Evolutionary conservation across 2,113 vertebrate species (phyloP).

Genomic region (Holacanthus passer): DNA sequence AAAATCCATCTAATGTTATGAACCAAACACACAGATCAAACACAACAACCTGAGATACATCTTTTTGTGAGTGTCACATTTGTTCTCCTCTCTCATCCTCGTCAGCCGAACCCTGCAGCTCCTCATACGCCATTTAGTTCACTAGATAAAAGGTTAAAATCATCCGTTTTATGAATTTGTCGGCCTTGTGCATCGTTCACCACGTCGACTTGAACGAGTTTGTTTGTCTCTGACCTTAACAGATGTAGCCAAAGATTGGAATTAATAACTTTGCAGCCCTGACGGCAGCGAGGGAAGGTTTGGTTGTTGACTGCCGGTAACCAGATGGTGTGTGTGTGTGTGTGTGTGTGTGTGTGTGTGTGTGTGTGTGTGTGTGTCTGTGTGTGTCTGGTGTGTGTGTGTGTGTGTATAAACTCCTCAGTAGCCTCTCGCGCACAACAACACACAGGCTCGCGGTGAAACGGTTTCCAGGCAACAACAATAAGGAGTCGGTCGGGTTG

Average conservation of each 20-base stretch:
- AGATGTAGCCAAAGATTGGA: conserved; percentile 33
- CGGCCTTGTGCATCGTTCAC: background rate
- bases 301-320: conserved; percentile 13
- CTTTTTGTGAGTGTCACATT: background rate
- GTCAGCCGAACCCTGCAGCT: too few species aligned
- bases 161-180: background rate
- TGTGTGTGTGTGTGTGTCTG: conserved; percentile 3
- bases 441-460: conserved; percentile 26
- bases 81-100: background rate
- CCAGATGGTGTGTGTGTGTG: conserved; percentile 44
- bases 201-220: conserved; percentile 4
- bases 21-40: too few species aligned
- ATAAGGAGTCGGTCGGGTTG: background rate
- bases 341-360: background rate
- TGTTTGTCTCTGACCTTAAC: conserved; percentile 7
- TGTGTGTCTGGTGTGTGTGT: conserved; percentile 26
- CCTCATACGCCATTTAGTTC: background rate
- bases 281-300: conserved; percentile 14
- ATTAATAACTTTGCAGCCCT: conserved; percentile 20
- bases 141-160: background rate
- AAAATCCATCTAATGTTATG: background rate
- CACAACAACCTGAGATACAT: background rate
- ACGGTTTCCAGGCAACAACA: conserved; percentile 70
- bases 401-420: conserved; percentile 28
- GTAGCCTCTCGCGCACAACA: conserved; percentile 20